Evolutionary conservation across 2,888 invertebrate species (phyloP), one percentile per base, ranked within the genome.

Genomic region (Craniophora ligustri): DNA sequence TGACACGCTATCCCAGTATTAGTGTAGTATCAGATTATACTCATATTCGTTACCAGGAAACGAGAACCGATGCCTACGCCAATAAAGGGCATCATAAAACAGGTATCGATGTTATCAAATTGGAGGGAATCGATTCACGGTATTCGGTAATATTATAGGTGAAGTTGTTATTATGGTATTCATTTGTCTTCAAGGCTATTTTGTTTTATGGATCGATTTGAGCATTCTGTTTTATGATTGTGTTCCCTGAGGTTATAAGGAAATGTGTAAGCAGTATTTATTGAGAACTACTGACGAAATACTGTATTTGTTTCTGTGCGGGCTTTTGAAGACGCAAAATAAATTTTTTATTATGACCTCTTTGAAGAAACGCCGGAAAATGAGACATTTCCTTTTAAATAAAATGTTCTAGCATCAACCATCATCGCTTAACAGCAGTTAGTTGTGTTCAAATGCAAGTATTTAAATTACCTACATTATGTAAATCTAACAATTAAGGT

Each of bases 71-170:
- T 50, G 41, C 40, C 49, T 47, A 23, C 19, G 35, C 13, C 40
- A 34, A 57, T 68, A 63, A 73, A 73, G 38, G 35, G 39, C 35
- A 44, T 61, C 66, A 48, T 73, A 67, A 73, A 72, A 59, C 42
- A 62, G 67, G 60, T 71, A 73, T 63, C 57, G 66, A 71, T 71
- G 55, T 40, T 51, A 68, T 58, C 50, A 61, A 73, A 66, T 68
- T 54, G 54, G 57, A 53, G 31, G n/a, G 39, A 45, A 67, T 72
- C 68, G 59, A 58, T 55, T 55, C 41, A 21, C 21, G 42, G 50
- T 58, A 38, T 68, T 50, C 42, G 26, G 54, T 56, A 42, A 35
- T 49, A 41, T 56, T 48, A 46, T 19, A 11, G 34, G 34, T 26
- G 11, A 44, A n/a, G n/a, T 35, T 57, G 14, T 36, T 63, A 47